Evolutionary conservation across 1,140 invertebrate genomes (phyloP), one percentile per base, ranked within the genome.

Genomic region (Uloborus diversus): DNA sequence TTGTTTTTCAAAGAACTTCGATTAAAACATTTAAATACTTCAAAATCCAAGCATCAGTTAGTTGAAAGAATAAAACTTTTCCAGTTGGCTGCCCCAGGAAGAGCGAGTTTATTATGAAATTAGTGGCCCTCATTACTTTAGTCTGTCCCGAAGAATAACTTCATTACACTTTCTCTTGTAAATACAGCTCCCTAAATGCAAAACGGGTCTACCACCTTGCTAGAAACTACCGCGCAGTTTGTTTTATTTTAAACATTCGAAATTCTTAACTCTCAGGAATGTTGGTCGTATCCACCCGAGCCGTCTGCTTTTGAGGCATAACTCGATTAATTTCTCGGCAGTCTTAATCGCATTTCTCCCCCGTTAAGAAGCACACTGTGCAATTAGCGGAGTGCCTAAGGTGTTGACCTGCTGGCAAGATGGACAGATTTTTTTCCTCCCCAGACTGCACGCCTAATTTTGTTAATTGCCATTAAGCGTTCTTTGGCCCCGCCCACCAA

Each of bases 391-490:
- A 64, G 59, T 51, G 47, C 69, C 42, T 27, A 32, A 75, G 71
- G 71, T 75, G 71, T 64, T 75, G 71, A 75, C 71, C 71, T 53
- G 57, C 69, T 37, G n/a, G 25, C 25, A n/a, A n/a, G 56, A 61
- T 28, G 32, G 56, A 42, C 35, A 37, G 71, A 32, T 59, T 64
- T 64, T 75, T 75, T 75, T n/a, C n/a, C n/a, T n/a, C n/a, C n/a
- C 42, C 20, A 64, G 51, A 51, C 59, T 47, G 71, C 17, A 47
- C 30, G 42, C 59, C 71, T 75, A 62, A 75, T 75, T 75, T 75
- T 64, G 71, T 64, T 75, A 75, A 75, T 75, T 75, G 71, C 59
- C 71, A 75, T 75, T 75, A 75, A 75, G 59, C 71, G 42, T 61
- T 61, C 32, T 61, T 61, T 73, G 28, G 68, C 51, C 53, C 53